A percentile compares a stretch with the other conserved stretches of the same genome.
These are phyloP conservation scores for Archaeoteleia sp. DNA, from an alignment of 2,888 invertebrate genomes.

Conservation along the genomic window DNA sequence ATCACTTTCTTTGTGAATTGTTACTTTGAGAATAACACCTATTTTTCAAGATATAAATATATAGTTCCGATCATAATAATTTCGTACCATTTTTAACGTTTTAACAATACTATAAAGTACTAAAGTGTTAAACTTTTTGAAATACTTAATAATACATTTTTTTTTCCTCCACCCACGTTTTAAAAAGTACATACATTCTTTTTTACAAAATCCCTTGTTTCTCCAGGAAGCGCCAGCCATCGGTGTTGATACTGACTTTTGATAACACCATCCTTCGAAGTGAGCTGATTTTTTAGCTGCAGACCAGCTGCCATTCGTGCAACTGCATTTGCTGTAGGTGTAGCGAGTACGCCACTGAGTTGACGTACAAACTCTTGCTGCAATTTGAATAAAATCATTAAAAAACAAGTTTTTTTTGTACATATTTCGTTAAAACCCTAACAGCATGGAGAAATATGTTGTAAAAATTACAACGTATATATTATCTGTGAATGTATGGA, in stretches of 20 bases:
- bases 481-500: no score
- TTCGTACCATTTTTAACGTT: no score
- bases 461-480: no score
- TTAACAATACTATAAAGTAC: no score
- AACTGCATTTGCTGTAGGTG: conserved; percentile 92
- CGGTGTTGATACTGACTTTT: conserved; percentile 91
- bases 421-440: not conserved
- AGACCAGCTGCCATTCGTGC: conserved; percentile 99
- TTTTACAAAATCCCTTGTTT: conserved; percentile 91
- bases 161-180: no score
- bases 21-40: no score
- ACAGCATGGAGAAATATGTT: no score
- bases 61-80: no score
- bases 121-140: no score
- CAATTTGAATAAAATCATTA: conserved; percentile 23
- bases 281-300: conserved; percentile 97
- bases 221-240: conserved; percentile 94
- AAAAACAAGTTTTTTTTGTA: not conserved
- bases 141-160: no score
- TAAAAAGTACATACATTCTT: conserved; percentile 85
- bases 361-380: conserved; percentile 93
- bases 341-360: conserved; percentile 92
- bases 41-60: no score
- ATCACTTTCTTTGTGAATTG: no score
- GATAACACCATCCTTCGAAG: conserved; percentile 92